Evolutionary conservation across 2,113 vertebrate species (phyloP).

Genomic region (Arvicanthis niloticus): DNA sequence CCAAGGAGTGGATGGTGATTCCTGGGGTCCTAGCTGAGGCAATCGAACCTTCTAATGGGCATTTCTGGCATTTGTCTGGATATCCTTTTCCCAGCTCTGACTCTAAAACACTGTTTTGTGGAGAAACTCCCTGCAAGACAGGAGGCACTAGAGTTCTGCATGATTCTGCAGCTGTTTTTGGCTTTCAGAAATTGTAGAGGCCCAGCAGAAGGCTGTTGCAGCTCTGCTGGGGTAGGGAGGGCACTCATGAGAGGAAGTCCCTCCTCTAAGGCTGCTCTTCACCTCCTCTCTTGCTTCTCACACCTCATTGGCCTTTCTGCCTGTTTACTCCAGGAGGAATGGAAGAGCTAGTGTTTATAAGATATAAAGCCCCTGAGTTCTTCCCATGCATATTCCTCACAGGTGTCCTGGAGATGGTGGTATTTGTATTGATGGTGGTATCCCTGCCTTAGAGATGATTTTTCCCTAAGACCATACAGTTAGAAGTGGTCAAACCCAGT

Average conservation of each 20-base stretch:
- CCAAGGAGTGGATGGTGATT: background rate
- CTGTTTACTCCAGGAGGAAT: background rate
- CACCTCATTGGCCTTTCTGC: background rate
- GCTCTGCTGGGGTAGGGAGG: background rate
- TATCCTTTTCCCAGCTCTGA: background rate
- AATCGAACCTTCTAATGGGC: background rate
- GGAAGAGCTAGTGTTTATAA: background rate
- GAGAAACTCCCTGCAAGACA: background rate
- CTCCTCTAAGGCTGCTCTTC: background rate
- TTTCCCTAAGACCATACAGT: background rate
- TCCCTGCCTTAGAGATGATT: background rate
- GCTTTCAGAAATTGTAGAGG: background rate
- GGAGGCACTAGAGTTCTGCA: background rate
- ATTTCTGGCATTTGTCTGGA: background rate
- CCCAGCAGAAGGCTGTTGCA: background rate
- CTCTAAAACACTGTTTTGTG: background rate
- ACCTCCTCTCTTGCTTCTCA: background rate
- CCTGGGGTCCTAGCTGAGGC: background rate
- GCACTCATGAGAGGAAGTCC: background rate
- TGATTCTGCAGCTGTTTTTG: background rate
- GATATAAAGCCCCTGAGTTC: slow-evolving; percentile 28
- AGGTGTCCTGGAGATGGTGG: background rate
- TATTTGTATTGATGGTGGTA: too few relatives aligned
- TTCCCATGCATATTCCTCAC: background rate
- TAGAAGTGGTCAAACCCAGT: background rate